Evolutionary conservation across 2,888 invertebrate genomes (phyloP), one percentile per base, ranked within the genome.

Genomic region (Glaucopsyche alexis): DNA sequence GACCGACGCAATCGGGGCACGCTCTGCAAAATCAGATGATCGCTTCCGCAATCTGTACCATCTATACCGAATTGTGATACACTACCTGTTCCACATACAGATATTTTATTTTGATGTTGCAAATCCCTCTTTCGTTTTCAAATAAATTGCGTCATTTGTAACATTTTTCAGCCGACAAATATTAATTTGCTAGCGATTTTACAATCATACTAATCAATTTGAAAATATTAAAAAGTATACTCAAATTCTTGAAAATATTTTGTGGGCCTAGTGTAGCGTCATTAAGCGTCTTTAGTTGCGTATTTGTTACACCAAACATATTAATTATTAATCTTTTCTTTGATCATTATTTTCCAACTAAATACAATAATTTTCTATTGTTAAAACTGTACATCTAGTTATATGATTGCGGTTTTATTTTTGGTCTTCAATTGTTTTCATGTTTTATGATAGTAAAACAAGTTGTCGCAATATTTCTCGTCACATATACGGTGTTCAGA

Each of bases 401-500:
- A 29, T 29, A 29, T 29, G 29, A 29, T 29, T 29, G 29, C 29
- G 1, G 29, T 29, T 29, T 3, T 29, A 29, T 29, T 29, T 29
- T 29, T 29, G 29, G 29, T 29, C 1, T 29, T 29, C 29, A 29
- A 29, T 29, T 29, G 29, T 29, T 29, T 29, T 29, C 29, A 42
- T 42, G 66, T 65, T 73, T 71, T 73, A 71, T 72, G 71, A 71
- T 74, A 72, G 75, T 74, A 79, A 88, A 89, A 87, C 85, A 82
- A 84, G 81, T 83, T 83, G 82, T 81, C 82, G 81, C 85, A 84
- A 85, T 87, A 85, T 83, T 85, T 83, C 81, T 78, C 80, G 81
- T 86, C 85, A 86, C 85, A 88, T 86, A 86, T 86, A 87, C 87
- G 88, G 88, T 87, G 89, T 87, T 87, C 91, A 92, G 86, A 92